Evolutionary conservation across 2,113 vertebrate genomes (phyloP), one percentile per base, ranked within the genome.

Genomic region (Hydrolagus affinis): DNA sequence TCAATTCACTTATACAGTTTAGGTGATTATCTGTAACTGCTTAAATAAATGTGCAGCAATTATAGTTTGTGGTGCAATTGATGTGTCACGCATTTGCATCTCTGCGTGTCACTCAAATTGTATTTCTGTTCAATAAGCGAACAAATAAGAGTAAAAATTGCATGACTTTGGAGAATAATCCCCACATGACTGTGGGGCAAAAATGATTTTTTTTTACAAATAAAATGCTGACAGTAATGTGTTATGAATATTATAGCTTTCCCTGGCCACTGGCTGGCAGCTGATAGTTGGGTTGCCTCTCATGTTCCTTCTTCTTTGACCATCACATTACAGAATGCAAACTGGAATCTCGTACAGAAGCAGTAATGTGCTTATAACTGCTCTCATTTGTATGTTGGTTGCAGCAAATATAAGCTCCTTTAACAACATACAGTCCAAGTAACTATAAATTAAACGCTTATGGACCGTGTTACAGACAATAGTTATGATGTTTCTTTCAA

Each of bases 361-460:
- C 62, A 32, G 78, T 32, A 68, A 30, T 68, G 32, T 66, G 62
- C 25, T 68, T 80, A 80, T 30, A 80, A 80, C 60, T 44, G 44
- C 44, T 80, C 60, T 83, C 78, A 83, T 83, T 68, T 64, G 62
- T 68, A 83, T 83, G 64, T 60, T 25, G 66, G 78, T 64, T 60
- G 64, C 77, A 23, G 14, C 32, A 66, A 83, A 83, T 23, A 64
- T 28, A 66, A 30, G 62, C 62, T 32, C 15, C 66, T 83, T 83
- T 66, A 66, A 83, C 78, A 83, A 32, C 32, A 60, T 83, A 83
- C 60, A 83, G 78, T 19, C 23, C 60, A 28, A 66, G 62, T 83
- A 66, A 83, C 32, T 83, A 60, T 32, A 83, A 83, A 83, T 68
- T 14, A 66, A 83, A 68, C 66, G 28, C 66, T 62, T 66, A 28